phyloP scores from a whole-genome alignment of 2,888 invertebrate genomes.

The Heliconius hortense region DNA sequence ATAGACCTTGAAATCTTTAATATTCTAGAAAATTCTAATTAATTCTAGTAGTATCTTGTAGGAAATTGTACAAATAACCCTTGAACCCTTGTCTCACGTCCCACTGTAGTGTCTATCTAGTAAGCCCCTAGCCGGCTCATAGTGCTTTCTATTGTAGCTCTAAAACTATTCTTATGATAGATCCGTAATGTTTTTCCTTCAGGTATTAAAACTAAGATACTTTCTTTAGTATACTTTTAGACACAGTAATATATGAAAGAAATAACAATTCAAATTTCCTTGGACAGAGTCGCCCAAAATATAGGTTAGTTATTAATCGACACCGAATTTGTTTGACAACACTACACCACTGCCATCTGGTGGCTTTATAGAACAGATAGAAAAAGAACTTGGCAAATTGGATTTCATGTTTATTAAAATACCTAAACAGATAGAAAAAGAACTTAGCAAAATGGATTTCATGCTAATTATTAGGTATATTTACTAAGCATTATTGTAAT shows the following conservation, averaged over 20 bases:
- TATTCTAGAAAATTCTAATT: slow-evolving; percentile 63
- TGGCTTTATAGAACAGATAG: slow-evolving; percentile 14
- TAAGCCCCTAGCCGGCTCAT: slow-evolving; percentile 36
- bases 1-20: slow-evolving; percentile 49
- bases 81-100: slow-evolving; percentile 79
- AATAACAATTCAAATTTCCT: not conserved
- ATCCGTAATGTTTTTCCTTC: slow-evolving; percentile 21
- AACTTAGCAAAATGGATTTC: not conserved
- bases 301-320: not conserved
- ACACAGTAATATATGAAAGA: not conserved
- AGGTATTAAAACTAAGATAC: slow-evolving; percentile 5
- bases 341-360: slow-evolving; percentile 27
- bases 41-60: slow-evolving; percentile 61
- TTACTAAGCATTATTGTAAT: slow-evolving; percentile 1
- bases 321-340: not conserved
- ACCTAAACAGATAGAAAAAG: not conserved
- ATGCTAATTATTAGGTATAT: not conserved
- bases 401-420: not conserved
- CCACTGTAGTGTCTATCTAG: slow-evolving; percentile 63
- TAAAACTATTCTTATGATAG: slow-evolving; percentile 25
- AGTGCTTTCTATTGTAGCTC: slow-evolving; percentile 31
- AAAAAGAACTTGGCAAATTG: not conserved
- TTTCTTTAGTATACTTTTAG: slow-evolving; percentile 11
- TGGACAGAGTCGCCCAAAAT: slow-evolving; percentile 14
- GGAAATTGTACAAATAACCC: slow-evolving; percentile 71